A percentile compares a stretch with the other conserved stretches of the same genome.
Conservation (phyloP, 2,888 invertebrate genomes). For the Torymus auratus region DNA sequence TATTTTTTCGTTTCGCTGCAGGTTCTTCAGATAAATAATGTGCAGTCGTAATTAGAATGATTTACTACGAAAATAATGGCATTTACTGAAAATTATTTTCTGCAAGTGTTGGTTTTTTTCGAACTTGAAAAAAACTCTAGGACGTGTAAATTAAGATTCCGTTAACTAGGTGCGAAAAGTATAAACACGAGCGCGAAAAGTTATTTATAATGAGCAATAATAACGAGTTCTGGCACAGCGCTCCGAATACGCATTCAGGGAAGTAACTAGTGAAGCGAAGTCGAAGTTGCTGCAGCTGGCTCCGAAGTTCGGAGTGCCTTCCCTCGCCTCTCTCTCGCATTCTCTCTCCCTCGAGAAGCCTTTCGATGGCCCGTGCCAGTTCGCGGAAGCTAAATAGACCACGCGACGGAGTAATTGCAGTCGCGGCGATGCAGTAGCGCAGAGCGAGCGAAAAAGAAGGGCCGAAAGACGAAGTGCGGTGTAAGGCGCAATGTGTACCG, state of each 20-base stretch:
- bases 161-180: too few species aligned
- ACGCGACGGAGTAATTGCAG: constrained; percentile 72
- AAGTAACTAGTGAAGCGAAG: constrained; percentile 60
- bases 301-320: constrained; percentile 15
- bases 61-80: too few species aligned
- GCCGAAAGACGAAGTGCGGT: constrained; percentile 61
- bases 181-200: neutral
- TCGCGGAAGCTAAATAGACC: constrained; percentile 71
- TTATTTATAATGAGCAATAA: constrained; percentile 50
- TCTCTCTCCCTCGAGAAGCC: constrained; percentile 62
- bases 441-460: constrained; percentile 56
- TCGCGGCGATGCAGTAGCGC: constrained; percentile 54
- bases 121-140: too few species aligned
- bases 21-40: too few species aligned
- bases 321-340: neutral
- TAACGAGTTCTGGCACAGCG: constrained; percentile 49
- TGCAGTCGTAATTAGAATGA: too few species aligned
- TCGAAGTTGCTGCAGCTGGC: constrained; percentile 28
- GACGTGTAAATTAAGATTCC: too few species aligned
- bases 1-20: too few species aligned
- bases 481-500: constrained; percentile 58
- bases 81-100: too few species aligned
- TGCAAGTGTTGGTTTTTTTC: too few species aligned
- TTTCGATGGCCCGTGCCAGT: constrained; percentile 70
- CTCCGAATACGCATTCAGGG: constrained; percentile 57